Conservation (phyloP, 2,113 vertebrate species). For the Thunnus thynnus region DNA sequence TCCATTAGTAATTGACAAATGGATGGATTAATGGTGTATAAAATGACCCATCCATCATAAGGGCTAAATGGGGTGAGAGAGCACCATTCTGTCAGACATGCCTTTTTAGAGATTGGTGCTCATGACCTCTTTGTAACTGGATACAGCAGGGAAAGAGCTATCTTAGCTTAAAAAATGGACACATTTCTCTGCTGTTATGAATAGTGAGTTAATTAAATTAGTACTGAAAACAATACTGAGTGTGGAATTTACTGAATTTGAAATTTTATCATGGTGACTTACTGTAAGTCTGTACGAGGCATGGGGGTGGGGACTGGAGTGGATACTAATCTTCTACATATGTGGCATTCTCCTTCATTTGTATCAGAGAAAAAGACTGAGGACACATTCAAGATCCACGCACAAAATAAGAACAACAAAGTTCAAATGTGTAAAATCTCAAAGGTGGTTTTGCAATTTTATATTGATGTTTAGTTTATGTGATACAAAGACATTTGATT, state of each 20-base stretch:
- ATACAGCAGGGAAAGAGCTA: slow-evolving; percentile 6
- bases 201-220: not conserved
- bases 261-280: too few relatives aligned
- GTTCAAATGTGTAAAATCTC: not conserved
- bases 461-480: not conserved
- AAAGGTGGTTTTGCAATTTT: too few relatives aligned
- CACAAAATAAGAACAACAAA: not conserved
- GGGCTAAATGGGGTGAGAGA: slow-evolving; percentile 66
- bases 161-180: not conserved
- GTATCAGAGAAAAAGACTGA: not conserved
- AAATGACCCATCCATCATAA: slow-evolving; percentile 78
- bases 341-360: not conserved
- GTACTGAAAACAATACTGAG: not conserved
- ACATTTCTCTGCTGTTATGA: not conserved
- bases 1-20: slow-evolving; percentile 80
- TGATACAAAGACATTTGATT: too few relatives aligned
- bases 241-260: too few relatives aligned
- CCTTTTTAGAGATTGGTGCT: slow-evolving; percentile 46
- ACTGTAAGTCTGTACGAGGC: too few relatives aligned
- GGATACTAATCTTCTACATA: not conserved
- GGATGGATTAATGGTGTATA: slow-evolving; percentile 81
- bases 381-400: not conserved
- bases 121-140: slow-evolving; percentile 52
- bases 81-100: slow-evolving; percentile 49
- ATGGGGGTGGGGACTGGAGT: too few relatives aligned